Evolutionary conservation across 2,888 invertebrate species (phyloP).

Genomic region (Aplocera efformata): DNA sequence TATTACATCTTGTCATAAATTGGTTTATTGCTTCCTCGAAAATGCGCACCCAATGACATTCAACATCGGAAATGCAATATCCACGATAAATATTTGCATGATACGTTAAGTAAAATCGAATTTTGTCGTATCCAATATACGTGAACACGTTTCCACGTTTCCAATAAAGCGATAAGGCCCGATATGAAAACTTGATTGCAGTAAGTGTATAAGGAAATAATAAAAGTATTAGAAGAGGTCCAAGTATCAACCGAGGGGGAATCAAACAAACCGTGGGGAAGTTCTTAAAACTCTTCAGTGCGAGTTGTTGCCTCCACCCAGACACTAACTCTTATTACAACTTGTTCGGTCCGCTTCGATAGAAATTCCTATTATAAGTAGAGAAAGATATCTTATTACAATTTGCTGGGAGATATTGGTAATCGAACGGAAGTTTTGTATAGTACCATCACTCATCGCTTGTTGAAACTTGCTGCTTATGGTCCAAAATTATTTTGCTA

Average conservation of each 20-base stretch:
- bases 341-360: constrained; percentile 42
- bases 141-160: constrained; percentile 30
- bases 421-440: constrained; percentile 3
- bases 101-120: constrained; percentile 28
- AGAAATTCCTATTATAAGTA: constrained; percentile 54
- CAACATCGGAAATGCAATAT: constrained; percentile 33
- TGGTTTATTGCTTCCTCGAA: constrained; percentile 33
- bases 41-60: constrained; percentile 28
- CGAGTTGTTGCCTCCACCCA: constrained; percentile 45
- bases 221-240: constrained; percentile 63
- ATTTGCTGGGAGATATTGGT: constrained; percentile 31
- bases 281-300: constrained; percentile 52
- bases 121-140: constrained; percentile 23
- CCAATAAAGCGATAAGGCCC: constrained; percentile 43
- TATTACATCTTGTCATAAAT: constrained; percentile 32
- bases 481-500: no score
- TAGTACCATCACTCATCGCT: not conserved
- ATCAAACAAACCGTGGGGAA: constrained; percentile 61
- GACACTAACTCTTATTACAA: constrained; percentile 66
- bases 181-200: constrained; percentile 45
- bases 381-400: constrained; percentile 47
- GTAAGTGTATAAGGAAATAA: constrained; percentile 60
- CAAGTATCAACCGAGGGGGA: constrained; percentile 51
- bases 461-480: no score
- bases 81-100: constrained; percentile 31